These are phyloP conservation scores for Carpatolechia fugitivella DNA, from an alignment of 2,888 invertebrate genomes.

Conservation along the genomic window DNA sequence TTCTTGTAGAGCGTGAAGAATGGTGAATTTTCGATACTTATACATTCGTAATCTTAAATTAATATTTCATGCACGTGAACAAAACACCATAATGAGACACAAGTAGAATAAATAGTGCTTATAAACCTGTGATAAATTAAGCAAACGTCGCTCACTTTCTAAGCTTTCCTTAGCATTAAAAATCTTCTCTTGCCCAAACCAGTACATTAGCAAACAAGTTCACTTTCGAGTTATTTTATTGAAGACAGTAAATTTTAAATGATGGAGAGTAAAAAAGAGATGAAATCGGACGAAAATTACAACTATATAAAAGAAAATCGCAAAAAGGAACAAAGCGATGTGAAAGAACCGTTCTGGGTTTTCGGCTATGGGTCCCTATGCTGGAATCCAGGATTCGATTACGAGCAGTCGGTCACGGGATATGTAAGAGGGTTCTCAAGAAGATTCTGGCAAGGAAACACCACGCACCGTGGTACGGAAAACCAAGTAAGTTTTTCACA, in stretches of 20 bases:
- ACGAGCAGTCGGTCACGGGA: conserved; percentile 88
- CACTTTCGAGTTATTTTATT: conserved; percentile 6
- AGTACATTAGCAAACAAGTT: conserved; percentile 1
- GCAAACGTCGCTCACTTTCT: conserved; percentile 38
- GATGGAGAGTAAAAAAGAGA: neutral
- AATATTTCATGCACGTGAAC: conserved; percentile 42
- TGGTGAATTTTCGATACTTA: conserved; percentile 33
- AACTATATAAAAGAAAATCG: conserved; percentile 7
- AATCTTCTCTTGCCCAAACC: conserved; percentile 31
- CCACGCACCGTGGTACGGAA: conserved; percentile 87
- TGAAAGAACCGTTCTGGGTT: conserved; percentile 85
- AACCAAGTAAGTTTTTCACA: conserved; percentile 78
- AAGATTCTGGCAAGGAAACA: conserved; percentile 96
- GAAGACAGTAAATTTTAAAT: neutral
- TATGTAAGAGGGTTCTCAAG: conserved; percentile 89
- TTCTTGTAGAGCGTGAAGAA: conserved; percentile 41
- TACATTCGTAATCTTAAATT: conserved; percentile 41
- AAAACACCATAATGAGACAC: conserved; percentile 58
- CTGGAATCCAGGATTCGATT: conserved; percentile 96
- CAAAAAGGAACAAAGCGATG: conserved; percentile 25
- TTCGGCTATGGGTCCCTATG: conserved; percentile 98
- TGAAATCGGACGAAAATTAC: conserved; percentile 19
- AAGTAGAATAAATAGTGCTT: conserved; percentile 52
- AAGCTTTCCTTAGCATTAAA: conserved; percentile 37
- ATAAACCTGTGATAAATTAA: conserved; percentile 44